These are phyloP conservation scores for Sceloporus tristichus DNA, from an alignment of 2,113 vertebrate species.

Conservation along the genomic window DNA sequence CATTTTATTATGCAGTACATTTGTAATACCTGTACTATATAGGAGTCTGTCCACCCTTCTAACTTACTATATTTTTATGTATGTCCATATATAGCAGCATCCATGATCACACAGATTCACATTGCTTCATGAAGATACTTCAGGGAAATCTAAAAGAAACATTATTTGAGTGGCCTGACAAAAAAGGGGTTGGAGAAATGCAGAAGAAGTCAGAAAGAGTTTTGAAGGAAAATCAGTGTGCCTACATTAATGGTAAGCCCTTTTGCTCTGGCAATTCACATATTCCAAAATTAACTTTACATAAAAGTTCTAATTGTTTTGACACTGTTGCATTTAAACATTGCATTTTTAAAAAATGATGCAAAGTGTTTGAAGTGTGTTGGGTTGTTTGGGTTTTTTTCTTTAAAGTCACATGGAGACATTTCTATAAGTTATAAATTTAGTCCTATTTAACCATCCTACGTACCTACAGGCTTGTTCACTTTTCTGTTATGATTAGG, in stretches of 20 bases:
- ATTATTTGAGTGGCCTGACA: conserved; percentile 90
- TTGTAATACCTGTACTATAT: neutral
- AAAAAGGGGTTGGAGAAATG: conserved; percentile 85
- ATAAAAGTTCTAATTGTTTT: neutral
- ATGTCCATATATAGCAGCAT: conserved; percentile 89
- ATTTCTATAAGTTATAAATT: neutral
- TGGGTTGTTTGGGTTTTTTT: neutral
- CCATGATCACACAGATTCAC: conserved; percentile 96
- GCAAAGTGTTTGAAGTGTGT: neutral
- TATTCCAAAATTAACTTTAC: neutral
- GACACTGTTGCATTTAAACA: neutral
- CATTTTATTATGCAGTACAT: neutral
- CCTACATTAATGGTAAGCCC: conserved; percentile 94
- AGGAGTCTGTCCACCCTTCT: neutral
- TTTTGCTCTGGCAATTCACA: conserved; percentile 29
- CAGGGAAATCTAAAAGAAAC: conserved; percentile 97
- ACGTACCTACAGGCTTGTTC: neutral
- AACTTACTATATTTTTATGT: neutral
- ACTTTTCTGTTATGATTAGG: neutral
- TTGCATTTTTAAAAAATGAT: neutral
- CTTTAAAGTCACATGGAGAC: neutral
- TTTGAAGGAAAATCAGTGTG: conserved; percentile 90
- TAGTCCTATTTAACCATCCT: neutral
- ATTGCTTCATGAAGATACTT: conserved; percentile 98
- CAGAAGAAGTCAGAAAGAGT: conserved; percentile 88